These are phyloP conservation scores for Cottus gobio DNA, from an alignment of 2,113 vertebrate genomes.

Conservation along the genomic window DNA sequence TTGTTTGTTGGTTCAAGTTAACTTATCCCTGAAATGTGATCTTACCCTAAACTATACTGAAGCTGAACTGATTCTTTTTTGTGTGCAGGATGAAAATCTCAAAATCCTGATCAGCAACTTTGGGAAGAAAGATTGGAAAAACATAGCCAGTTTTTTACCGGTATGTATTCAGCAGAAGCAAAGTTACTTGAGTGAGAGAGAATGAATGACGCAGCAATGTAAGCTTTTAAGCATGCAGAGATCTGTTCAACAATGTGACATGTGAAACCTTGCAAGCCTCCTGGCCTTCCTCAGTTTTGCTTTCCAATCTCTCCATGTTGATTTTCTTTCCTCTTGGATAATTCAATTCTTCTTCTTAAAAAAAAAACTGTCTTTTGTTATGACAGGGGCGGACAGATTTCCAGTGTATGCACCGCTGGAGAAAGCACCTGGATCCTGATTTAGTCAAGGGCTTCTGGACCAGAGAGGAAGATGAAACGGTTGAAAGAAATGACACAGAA, in stretches of 20 bases:
- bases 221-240: no score
- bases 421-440: slow-evolving; percentile 87
- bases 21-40: background rate
- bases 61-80: slow-evolving; percentile 12
- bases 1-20: background rate
- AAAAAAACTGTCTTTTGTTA: background rate
- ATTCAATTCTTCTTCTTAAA: background rate
- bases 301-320: background rate
- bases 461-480: slow-evolving; percentile 95
- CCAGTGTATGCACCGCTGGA: slow-evolving; percentile 91
- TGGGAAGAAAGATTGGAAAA: slow-evolving; percentile 91
- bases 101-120: slow-evolving; percentile 88
- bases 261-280: no score
- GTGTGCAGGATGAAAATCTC: slow-evolving; percentile 90
- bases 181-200: background rate
- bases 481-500: slow-evolving; percentile 44
- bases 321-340: background rate
- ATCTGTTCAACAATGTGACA: no score
- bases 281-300: no score
- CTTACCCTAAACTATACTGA: background rate
- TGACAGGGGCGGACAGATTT: slow-evolving; percentile 89
- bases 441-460: slow-evolving; percentile 91
- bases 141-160: slow-evolving; percentile 89
- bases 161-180: slow-evolving; percentile 81
- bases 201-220: background rate